phyloP scores from a whole-genome alignment of 2,113 vertebrate genomes.

The Paramormyrops kingsleyae region DNA sequence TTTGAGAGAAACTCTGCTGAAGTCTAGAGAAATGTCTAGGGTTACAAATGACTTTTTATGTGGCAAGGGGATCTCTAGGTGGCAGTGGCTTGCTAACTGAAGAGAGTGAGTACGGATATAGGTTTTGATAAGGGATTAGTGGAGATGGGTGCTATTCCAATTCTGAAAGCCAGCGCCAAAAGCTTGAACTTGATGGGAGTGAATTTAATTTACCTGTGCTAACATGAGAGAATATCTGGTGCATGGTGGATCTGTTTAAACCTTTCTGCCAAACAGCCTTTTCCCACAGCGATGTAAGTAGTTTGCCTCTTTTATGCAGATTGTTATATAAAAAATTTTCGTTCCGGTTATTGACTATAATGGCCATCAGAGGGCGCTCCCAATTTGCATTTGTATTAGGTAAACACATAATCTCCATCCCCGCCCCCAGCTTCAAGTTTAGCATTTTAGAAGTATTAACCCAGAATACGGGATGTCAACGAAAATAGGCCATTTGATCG shows the following conservation, averaged over 20 bases:
- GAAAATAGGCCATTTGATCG: neutral
- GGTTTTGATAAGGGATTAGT: neutral
- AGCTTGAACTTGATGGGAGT: neutral
- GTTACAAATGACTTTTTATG: neutral
- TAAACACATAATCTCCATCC: neutral
- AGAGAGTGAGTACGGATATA: neutral
- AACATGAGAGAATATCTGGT: neutral
- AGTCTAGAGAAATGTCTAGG: neutral
- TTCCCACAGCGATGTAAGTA: neutral
- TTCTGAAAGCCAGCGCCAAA: neutral
- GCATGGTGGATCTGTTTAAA: neutral
- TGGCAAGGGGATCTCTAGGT: neutral
- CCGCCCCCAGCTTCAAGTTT: neutral
- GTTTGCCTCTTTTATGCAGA: neutral
- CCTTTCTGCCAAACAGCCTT: neutral
- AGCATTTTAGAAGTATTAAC: neutral
- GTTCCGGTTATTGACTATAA: neutral
- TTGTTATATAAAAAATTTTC: neutral
- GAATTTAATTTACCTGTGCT: neutral
- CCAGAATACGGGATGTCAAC: neutral
- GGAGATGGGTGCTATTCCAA: neutral
- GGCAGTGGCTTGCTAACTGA: neutral
- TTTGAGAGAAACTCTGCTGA: neutral
- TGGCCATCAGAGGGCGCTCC: neutral
- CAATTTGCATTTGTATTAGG: neutral